Conservation (phyloP, 2,888 invertebrate genomes). For the Drosophila histrio region DNA sequence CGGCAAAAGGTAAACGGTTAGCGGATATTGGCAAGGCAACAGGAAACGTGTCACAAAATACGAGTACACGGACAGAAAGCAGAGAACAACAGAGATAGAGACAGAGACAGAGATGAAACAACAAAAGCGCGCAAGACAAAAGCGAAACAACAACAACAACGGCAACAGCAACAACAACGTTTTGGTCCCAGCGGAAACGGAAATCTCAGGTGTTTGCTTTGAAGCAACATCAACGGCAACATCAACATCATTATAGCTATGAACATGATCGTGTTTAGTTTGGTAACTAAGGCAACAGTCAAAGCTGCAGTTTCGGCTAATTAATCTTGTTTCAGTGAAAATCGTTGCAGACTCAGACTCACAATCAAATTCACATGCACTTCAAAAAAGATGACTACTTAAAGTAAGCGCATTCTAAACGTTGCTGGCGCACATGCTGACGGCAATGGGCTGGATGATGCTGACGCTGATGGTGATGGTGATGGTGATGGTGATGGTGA, state of each 20-base stretch:
- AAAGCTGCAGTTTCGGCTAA: slow-evolving; percentile 57
- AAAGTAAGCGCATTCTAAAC: slow-evolving; percentile 70
- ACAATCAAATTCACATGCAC: not conserved
- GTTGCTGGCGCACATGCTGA: slow-evolving; percentile 43
- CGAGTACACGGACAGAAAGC: slow-evolving; percentile 10
- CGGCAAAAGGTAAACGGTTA: slow-evolving; percentile 40
- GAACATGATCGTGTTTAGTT: slow-evolving; percentile 1
- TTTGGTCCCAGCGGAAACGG: slow-evolving; percentile 71
- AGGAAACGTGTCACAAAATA: slow-evolving; percentile 64
- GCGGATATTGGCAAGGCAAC: slow-evolving; percentile 76
- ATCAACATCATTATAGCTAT: slow-evolving; percentile 12
- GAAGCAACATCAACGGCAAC: slow-evolving; percentile 28
- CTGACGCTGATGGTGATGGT: not conserved
- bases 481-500: slow-evolving; percentile 16
- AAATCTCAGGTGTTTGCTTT: slow-evolving; percentile 77
- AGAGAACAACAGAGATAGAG: not conserved
- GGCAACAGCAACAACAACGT: slow-evolving; percentile 31
- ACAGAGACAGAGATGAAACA: slow-evolving; percentile 27
- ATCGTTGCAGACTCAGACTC: not conserved
- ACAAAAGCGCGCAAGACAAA: slow-evolving; percentile 25
- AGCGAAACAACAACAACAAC: slow-evolving; percentile 11
- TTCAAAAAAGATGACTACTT: slow-evolving; percentile 19
- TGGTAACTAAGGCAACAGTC: slow-evolving; percentile 1
- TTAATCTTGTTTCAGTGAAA: slow-evolving; percentile 69
- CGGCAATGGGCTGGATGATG: not conserved